Evolutionary conservation across 2,888 invertebrate genomes (phyloP), one percentile per base, ranked within the genome.

Genomic region (Drosophila kokeensis): DNA sequence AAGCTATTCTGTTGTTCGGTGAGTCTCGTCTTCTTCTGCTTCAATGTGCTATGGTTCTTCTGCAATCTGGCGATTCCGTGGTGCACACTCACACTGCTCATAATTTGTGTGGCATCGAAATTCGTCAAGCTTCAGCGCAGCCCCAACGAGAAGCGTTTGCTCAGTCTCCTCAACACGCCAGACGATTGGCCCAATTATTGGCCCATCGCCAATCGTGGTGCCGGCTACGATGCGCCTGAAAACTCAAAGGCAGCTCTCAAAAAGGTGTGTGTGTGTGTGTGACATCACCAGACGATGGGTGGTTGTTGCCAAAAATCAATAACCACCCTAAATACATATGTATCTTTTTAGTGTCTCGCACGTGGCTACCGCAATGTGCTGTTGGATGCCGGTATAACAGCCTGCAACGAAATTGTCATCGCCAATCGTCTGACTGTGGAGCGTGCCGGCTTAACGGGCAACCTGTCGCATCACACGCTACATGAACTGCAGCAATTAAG

Each of bases 211-310:
- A 92, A 92, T 83, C 91, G 92, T 21, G 93, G 92, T 53, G 93
- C 92, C 69, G 91, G 91, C 40, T 93, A 92, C 78, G 93, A 93
- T 87, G 92, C 92, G 27, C 93, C 93, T 1, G 93, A 93, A 74
- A 93, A 93, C 66, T 93, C 93, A 3, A 90, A 89, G 81, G 92
- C 92, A 49, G 92, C 93, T 42, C 84, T 93, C 30, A 92, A 92
- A 85, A 93, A 93, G 86, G 93, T 93, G 80, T 15, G 63, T 49
- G 55, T 13, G 55, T 13, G 71, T 62, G 40, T 50, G 63, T 74
- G 72, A 78, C 81, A 67, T 74, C 81, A 68, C 4, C 67, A 40
- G 27, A 57, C 69, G 73, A 11, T 38, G 4, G 10, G 73, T 83
- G 74, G 82, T 78, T 67, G 73, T 40, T 71, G 53, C n/a, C 40